These are phyloP conservation scores for Aramus guarauna DNA, from an alignment of 2,113 vertebrate genomes.

Conservation along the genomic window DNA sequence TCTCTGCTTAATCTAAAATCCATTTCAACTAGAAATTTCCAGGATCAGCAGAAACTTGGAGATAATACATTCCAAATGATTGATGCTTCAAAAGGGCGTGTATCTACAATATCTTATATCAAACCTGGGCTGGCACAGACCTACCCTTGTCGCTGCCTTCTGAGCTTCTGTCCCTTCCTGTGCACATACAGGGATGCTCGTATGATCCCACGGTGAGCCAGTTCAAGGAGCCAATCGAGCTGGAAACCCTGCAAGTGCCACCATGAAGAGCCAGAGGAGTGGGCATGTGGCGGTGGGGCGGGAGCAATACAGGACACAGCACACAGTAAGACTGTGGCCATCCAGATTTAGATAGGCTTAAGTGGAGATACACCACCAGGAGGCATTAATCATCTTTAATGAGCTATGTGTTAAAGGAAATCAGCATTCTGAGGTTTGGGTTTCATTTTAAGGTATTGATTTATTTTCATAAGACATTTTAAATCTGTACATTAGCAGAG, in stretches of 20 bases:
- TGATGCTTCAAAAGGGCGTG: not conserved
- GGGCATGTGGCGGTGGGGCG: rapidly evolving
- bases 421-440: slow-evolving; percentile 3
- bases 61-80: not conserved
- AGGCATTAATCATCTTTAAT: not conserved
- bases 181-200: rapidly evolving
- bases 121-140: not conserved
- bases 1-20: slow-evolving; percentile 30
- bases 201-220: not conserved
- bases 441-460: slow-evolving; percentile 4
- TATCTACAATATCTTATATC: not conserved
- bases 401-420: not conserved
- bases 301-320: not conserved
- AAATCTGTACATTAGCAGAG: not conserved
- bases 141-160: not conserved
- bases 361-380: not conserved
- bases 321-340: not conserved
- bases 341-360: not conserved
- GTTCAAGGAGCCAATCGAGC: not conserved
- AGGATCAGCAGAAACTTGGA: not conserved
- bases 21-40: slow-evolving; percentile 5
- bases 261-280: not conserved
- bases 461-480: not conserved
- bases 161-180: not conserved
- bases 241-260: not conserved